These are phyloP conservation scores for Esox masquinongy DNA, from an alignment of 2,797 vertebrate genomes.

Conservation along the genomic window DNA sequence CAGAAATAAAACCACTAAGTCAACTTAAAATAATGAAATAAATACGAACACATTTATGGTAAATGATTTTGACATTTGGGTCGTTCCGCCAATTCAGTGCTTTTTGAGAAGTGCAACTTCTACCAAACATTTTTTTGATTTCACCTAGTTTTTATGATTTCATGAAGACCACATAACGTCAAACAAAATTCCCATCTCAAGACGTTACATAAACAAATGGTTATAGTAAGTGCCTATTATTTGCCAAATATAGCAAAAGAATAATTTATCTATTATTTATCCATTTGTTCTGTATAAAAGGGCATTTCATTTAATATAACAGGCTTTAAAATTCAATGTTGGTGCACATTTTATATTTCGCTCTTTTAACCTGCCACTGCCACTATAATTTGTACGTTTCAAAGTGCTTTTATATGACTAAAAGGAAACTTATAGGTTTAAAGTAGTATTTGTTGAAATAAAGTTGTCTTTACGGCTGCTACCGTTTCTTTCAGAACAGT, in stretches of 20 bases:
- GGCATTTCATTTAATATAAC: too few relatives aligned
- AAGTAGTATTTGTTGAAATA: neutral
- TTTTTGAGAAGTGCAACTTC: neutral
- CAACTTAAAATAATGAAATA: slow-evolving; percentile 29
- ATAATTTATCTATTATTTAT: too few relatives aligned
- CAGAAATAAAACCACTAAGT: slow-evolving; percentile 36
- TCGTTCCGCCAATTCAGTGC: slow-evolving; percentile 10
- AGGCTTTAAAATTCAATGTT: too few relatives aligned
- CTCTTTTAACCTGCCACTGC: neutral
- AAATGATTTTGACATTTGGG: neutral
- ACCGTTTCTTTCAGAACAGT: neutral
- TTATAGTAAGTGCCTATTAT: too few relatives aligned
- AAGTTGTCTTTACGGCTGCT: neutral
- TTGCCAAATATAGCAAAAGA: too few relatives aligned
- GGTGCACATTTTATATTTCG: too few relatives aligned
- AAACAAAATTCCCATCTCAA: too few relatives aligned
- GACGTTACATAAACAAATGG: too few relatives aligned
- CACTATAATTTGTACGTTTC: neutral
- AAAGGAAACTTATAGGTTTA: neutral
- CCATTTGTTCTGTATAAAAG: too few relatives aligned
- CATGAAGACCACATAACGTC: too few relatives aligned
- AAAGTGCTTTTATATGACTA: neutral
- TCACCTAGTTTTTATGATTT: neutral
- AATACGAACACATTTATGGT: slow-evolving; percentile 33
- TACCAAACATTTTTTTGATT: neutral